Evolutionary conservation across 2,797 vertebrate genomes (phyloP), one percentile per base, ranked within the genome.

Genomic region (Bradypus variegatus): DNA sequence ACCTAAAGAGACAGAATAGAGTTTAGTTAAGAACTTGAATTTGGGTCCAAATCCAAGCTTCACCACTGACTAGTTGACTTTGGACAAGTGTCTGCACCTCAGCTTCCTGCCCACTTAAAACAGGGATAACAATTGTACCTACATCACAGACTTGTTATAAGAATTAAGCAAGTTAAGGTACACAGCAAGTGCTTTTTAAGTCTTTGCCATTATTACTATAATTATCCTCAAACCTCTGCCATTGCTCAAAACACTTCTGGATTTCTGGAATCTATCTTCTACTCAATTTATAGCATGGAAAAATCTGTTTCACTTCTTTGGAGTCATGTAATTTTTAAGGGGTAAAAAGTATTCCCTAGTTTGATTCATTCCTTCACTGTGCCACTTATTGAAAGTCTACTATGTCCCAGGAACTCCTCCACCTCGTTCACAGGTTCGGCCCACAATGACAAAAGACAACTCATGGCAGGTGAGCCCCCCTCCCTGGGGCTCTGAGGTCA

Each of bases 291-390:
- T 1, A 64, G 50, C 45, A 65, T 9, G n/a, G 5, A 50, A 72
- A 88, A 88, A 23, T 64, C 33, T 80, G 19, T 48, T 83, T 92
- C 55, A 89, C 29, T 88, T 88, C 83, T 86, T 73, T 58, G 79
- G 84, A 73, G 76, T n/a, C 60, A 86, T 78, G 95, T 86, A 88
- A 89, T 48, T 87, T 45, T 69, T 70, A 82, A 88, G 72, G 1
- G 19, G 53, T 82, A 33, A 55, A 45, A 73, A 53, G 23, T 14
- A 29, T n/a, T 84, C 50, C 27, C 65, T 16, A 23, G 53, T 53
- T 21, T 70, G 79, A 80, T 5, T 48, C 60, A 58, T 8, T 88
- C 41, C 33, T 58, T 81, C n/a, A 15, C 38, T 90, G 41, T 48
- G 65, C 48, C 80, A 3, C 81, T 70, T 79, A 45, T 5, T 53